A percentile compares a stretch with the other conserved stretches of the same genome.
phyloP scores from a whole-genome alignment of 2,113 vertebrate species.

The Melanocharis versteri region DNA sequence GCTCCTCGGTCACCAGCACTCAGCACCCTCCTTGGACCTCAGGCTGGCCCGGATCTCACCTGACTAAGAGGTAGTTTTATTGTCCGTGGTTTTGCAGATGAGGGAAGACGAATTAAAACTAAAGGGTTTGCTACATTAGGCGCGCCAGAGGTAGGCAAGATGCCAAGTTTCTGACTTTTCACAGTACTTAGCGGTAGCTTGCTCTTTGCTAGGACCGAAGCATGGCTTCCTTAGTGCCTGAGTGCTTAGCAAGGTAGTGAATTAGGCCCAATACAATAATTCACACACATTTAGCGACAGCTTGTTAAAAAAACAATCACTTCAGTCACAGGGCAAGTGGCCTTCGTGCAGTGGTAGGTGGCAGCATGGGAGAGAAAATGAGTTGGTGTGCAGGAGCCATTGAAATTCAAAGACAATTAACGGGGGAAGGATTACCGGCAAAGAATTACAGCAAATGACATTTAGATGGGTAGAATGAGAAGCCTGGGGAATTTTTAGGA shows the following conservation, averaged over 20 bases:
- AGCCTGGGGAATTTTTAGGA: neutral
- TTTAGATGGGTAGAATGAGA: neutral
- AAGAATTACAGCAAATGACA: neutral
- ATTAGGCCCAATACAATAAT: neutral
- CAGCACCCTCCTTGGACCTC: neutral
- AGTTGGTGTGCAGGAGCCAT: neutral
- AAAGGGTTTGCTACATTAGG: neutral
- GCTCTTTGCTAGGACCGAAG: neutral
- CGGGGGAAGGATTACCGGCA: neutral
- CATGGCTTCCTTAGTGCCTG: neutral
- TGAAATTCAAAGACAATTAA: neutral
- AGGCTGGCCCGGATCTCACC: neutral
- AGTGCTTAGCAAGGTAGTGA: neutral
- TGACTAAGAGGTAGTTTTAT: neutral
- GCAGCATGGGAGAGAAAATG: slow-evolving; percentile 10
- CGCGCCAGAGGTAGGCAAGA: neutral
- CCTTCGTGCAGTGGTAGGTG: neutral
- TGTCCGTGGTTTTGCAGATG: neutral
- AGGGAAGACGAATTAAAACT: neutral
- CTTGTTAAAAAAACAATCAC: neutral
- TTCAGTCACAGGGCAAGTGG: neutral
- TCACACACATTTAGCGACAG: neutral
- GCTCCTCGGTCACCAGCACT: neutral
- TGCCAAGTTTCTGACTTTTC: neutral
- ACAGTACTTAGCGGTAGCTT: neutral